phyloP scores from a whole-genome alignment of 2,797 vertebrate species.

The Halcyon smyrnensis region DNA sequence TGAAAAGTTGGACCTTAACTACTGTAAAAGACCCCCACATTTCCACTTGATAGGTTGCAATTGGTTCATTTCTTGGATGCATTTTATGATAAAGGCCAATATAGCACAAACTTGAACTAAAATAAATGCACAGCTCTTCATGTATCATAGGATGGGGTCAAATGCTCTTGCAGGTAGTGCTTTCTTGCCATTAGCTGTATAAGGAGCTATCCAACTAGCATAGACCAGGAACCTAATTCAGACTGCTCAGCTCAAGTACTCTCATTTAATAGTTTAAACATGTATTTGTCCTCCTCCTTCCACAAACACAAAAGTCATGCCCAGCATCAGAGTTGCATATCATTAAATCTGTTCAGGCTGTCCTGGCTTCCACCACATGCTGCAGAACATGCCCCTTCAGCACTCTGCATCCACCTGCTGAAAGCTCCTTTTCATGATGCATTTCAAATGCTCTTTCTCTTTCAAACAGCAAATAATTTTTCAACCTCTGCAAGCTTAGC shows the following conservation, averaged over 20 bases:
- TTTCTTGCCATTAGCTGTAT: neutral
- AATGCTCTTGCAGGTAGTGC: neutral
- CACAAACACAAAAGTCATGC: neutral
- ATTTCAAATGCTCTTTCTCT: neutral
- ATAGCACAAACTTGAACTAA: neutral
- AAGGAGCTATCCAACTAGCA: neutral
- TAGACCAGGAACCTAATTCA: neutral
- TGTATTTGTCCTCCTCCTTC: neutral
- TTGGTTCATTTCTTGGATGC: neutral
- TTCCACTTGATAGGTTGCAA: neutral
- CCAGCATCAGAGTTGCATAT: neutral
- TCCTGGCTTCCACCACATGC: rapidly evolving
- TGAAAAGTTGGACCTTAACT: neutral
- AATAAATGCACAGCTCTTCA: neutral
- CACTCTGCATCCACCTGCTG: neutral
- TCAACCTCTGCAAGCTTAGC: neutral
- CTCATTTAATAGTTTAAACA: neutral
- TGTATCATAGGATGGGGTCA: neutral
- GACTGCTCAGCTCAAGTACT: neutral
- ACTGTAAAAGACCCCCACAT: neutral
- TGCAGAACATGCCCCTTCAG: neutral
- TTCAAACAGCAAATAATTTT: neutral
- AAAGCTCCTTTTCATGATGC: neutral
- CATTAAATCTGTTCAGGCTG: neutral
- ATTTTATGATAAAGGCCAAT: neutral